phyloP scores from a whole-genome alignment of 92 coral and sea anemone genomes.

The Zoanthus gigantus region DNA sequence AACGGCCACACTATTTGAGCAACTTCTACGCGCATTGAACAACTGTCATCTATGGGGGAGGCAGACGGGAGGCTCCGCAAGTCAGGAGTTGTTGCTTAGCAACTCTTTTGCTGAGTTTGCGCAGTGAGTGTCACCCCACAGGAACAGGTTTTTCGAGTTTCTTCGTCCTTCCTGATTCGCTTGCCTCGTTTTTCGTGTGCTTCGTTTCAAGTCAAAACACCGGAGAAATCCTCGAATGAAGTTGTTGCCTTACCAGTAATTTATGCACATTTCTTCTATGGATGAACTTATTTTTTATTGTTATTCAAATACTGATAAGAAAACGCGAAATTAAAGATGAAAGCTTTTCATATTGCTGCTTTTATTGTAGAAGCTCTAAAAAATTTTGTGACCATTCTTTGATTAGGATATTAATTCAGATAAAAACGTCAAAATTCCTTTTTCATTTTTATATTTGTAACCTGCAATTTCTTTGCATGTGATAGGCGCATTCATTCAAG shows the following conservation, averaged over 20 bases:
- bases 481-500: background rate
- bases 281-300: conserved; percentile 28
- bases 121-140: background rate
- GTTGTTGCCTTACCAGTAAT: conserved; percentile 28
- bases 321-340: conserved; percentile 1
- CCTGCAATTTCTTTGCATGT: background rate
- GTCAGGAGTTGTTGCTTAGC: conserved; percentile 43
- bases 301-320: conserved; percentile 6
- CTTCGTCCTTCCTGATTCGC: conserved; percentile 33
- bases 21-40: conserved; percentile 53
- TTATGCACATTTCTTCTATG: conserved; percentile 41
- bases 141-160: conserved; percentile 44
- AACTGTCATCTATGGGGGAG: conserved; percentile 69
- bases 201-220: conserved; percentile 31
- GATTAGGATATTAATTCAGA: background rate
- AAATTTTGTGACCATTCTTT: background rate
- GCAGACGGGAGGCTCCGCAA: conserved; percentile 53
- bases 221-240: conserved; percentile 40
- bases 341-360: background rate
- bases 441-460: background rate
- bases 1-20: conserved; percentile 41
- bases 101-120: conserved; percentile 20
- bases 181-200: conserved; percentile 11
- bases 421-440: background rate
- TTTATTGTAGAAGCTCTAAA: conserved; percentile 4